Evolutionary conservation across 2,113 vertebrate genomes (phyloP).

Genomic region (Trinectes maculatus): DNA sequence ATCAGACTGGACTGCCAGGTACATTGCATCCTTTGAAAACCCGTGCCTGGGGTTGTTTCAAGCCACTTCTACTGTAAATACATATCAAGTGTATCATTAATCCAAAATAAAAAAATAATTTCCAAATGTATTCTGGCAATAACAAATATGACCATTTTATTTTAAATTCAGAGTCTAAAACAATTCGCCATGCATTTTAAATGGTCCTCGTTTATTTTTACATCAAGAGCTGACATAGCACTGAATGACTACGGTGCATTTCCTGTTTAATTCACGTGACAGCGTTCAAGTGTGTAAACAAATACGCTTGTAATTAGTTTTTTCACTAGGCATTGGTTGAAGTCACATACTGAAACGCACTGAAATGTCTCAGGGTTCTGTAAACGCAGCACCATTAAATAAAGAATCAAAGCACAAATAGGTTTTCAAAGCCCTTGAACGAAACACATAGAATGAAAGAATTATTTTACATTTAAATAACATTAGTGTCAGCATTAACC

Average conservation of each 20-base stretch:
- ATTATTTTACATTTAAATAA: neutral
- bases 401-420: conserved; percentile 29
- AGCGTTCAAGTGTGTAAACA: conserved; percentile 14
- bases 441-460: neutral
- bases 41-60: no score
- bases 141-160: conserved; percentile 35
- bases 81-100: neutral
- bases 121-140: conserved; percentile 53
- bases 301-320: conserved; percentile 1
- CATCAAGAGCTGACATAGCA: neutral
- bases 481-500: neutral
- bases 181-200: no score
- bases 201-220: neutral
- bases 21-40: no score
- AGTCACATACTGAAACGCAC: conserved; percentile 13
- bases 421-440: conserved; percentile 57
- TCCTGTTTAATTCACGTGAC: conserved; percentile 1
- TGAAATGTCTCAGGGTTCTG: conserved; percentile 9
- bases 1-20: no score
- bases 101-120: conserved; percentile 15
- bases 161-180: conserved; percentile 34
- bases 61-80: no score
- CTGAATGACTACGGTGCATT: neutral
- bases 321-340: conserved; percentile 6
- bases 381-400: conserved; percentile 37